Conservation (phyloP, 1,140 invertebrate species). For the Trichomalopsis sarcophagae region DNA sequence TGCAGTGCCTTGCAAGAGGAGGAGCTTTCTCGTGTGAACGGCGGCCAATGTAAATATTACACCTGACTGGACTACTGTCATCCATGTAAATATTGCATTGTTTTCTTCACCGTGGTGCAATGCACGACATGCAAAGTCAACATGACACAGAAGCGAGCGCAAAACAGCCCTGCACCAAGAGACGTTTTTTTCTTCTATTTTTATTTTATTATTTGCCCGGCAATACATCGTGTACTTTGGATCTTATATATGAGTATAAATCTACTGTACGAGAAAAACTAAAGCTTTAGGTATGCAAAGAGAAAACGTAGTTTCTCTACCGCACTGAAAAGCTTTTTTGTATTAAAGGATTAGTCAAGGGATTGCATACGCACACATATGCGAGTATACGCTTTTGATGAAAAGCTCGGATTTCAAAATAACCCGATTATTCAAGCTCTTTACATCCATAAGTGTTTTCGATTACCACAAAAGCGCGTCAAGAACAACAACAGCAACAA, state of each 20-base stretch:
- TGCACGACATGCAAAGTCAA: neutral
- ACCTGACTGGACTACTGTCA: neutral
- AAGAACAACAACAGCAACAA: too few species aligned
- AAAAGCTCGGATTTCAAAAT: neutral
- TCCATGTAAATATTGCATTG: conserved; percentile 12
- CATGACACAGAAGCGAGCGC: neutral
- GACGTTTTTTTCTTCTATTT: neutral
- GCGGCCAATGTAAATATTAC: conserved; percentile 7
- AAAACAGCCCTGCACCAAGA: neutral
- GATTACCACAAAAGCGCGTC: neutral
- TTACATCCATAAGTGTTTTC: neutral
- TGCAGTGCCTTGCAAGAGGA: neutral
- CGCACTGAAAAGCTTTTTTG: too few species aligned
- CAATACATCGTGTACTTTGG: too few species aligned
- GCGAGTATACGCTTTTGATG: too few species aligned
- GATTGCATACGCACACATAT: too few species aligned
- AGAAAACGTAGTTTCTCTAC: too few species aligned
- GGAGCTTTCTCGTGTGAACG: neutral
- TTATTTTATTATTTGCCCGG: neutral
- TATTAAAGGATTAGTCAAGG: too few species aligned
- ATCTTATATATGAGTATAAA: too few species aligned
- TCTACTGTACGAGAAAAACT: too few species aligned
- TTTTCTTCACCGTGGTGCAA: neutral
- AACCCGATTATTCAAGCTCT: neutral
- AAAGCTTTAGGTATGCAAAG: too few species aligned